Base-by-base conservation (phyloP, 2,797 vertebrate species). In the Simalia tracyae region DNA sequence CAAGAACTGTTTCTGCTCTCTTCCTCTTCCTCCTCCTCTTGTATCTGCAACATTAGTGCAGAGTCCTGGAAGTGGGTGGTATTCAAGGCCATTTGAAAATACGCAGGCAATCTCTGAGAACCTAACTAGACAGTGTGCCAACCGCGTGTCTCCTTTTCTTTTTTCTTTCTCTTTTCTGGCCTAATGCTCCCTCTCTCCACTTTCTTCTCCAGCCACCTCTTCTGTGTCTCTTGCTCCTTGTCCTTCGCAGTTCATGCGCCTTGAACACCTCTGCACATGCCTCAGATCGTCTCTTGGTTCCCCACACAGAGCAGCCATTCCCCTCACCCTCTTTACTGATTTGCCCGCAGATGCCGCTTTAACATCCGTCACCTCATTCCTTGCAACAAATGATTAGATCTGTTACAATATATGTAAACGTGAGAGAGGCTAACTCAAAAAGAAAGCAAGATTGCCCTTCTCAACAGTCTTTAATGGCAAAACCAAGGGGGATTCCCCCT, bases 31-130 rank as follows among this genome's bases (percentile, higher is more conserved):
- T 87, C 26, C 17, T 68, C 59, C 85, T 66, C 57, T 5, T 1
- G 22, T 1, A 0, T 1, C 1, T 56, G n/a, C 7, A 0, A 0
- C 9, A 31, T 36, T 5, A 2, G 59, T 81, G 93, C 90, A 57
- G 42, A 24, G 22, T 46, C 60, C 46, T 46, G 24, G 61, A 31
- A 36, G 6, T 3, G 3, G 5, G 11, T 31, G 15, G 54, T 1
- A 19, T 60, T 60, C 85, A 59, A 36, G 50, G n/a, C 28, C 4
- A 19, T 57, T 57, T 56, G 7, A 15, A 56, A 60, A 22, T 1
- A 17, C 9, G 36, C 28, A n/a, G 17, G 85, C 85, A 3, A 14
- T 42, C 22, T 17, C 8, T 15, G 10, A 12, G 19, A 24, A n/a
- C 7, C 84, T 19, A 57, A 26, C 26, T 15, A 85, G 14, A 7